Conservation (phyloP, 2,888 invertebrate species). For the Chalcosyrphus nemorum region DNA sequence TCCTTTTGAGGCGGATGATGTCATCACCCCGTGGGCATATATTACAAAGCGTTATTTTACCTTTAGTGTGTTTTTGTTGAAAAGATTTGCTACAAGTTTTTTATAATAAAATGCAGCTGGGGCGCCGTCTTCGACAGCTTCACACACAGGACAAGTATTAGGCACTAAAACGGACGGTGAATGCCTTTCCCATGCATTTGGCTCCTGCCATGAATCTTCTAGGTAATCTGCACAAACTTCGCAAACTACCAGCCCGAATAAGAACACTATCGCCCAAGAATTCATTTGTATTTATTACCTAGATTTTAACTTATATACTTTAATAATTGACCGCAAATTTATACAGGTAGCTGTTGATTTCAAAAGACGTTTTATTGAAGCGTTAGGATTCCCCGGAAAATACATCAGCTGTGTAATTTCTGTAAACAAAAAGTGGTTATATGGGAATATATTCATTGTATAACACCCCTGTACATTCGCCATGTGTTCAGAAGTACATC, state of each 20-base stretch:
- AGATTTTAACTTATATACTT: background rate
- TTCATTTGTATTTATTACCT: slow-evolving; percentile 18
- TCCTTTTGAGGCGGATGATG: slow-evolving; percentile 18
- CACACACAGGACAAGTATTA: slow-evolving; percentile 42
- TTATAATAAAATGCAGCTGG: slow-evolving; percentile 24
- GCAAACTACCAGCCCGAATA: slow-evolving; percentile 4
- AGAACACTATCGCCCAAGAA: background rate
- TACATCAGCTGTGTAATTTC: background rate
- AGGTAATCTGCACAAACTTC: background rate
- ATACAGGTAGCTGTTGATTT: background rate
- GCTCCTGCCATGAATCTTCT: slow-evolving; percentile 38
- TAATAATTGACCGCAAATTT: background rate
- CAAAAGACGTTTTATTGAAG: background rate
- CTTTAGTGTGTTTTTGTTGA: slow-evolving; percentile 28
- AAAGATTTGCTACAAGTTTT: slow-evolving; percentile 28
- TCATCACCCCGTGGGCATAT: slow-evolving; percentile 12
- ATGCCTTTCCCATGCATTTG: slow-evolving; percentile 54
- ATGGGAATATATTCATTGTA: no score
- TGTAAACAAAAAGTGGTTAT: slow-evolving; percentile 12
- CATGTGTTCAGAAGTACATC: no score
- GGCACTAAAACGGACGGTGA: background rate
- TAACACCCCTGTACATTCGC: no score
- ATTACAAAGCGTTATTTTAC: background rate
- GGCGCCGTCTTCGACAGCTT: background rate
- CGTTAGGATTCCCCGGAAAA: background rate